Base-by-base conservation (phyloP, 1,140 invertebrate genomes). In the Chrysopa pallens region DNA sequence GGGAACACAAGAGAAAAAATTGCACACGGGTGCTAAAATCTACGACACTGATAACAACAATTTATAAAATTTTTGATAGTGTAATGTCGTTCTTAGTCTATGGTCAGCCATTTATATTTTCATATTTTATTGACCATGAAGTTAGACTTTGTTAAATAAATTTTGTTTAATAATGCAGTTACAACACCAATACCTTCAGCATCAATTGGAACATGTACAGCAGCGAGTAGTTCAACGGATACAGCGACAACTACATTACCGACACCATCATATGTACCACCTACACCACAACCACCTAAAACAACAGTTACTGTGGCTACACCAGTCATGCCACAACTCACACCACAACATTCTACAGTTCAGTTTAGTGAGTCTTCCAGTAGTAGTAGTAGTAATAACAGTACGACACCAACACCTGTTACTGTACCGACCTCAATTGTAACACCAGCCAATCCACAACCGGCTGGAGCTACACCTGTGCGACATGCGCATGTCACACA, bases 401-500 rank as follows among this genome's bases (percentile, higher is more conserved):
- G 29, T n/a, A 43, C 48, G 36, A 36, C 39, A 36, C 46, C 45
- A 43, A 33, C 38, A 27, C 31, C 45, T 2, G 51, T 57, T 6
- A 53, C 59, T 14, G 58, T 63, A 6, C 47, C 56, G 14, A 55
- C 59, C 14, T 54, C 57, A 17, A 78, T 81, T 12, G 27, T 42
- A 41, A 40, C 35, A n/a, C 23, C 29, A 13, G 28, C 46, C 8
- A 40, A 38, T n/a, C 29, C 45, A 12, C 13, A 38, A 39, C 36
- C 42, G 31, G 29, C 50, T 6, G 50, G 23, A 47, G 35, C 55
- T 57, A 48, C 57, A 35, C 50, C 58, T 8, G 42, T 53, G 17
- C 59, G 60, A 29, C 65, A 67, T 53, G 62, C 63, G 23, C 50
- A 61, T 4, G 62, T 70, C 8, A 72, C 69, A 1, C 69, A 72